These are phyloP conservation scores for Chrysolina haemoptera DNA, from an alignment of 2,888 invertebrate species.

Conservation along the genomic window DNA sequence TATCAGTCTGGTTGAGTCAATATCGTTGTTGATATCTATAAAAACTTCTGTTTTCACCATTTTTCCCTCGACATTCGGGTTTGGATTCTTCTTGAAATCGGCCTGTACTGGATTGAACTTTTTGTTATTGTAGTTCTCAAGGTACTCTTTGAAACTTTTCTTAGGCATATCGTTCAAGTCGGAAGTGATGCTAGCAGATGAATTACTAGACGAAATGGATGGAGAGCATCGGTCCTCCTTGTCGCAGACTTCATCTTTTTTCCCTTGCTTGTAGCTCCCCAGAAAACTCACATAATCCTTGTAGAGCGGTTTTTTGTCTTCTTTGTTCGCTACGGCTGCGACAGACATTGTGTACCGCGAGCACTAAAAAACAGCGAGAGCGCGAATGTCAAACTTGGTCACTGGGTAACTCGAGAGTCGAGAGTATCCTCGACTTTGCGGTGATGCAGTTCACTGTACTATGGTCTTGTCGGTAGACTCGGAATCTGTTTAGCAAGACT, in stretches of 20 bases:
- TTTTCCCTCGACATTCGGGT: slow-evolving; percentile 47
- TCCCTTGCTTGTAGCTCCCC: slow-evolving; percentile 60
- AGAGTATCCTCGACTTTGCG: slow-evolving; percentile 8
- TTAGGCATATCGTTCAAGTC: slow-evolving; percentile 51
- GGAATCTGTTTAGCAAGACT: slow-evolving; percentile 25
- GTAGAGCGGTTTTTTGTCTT: slow-evolving; percentile 56
- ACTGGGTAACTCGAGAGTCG: slow-evolving; percentile 17
- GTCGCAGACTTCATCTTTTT: slow-evolving; percentile 56
- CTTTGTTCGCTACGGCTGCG: slow-evolving; percentile 43
- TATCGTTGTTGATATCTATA: slow-evolving; percentile 58
- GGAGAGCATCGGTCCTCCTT: slow-evolving; percentile 55
- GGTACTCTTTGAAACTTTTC: slow-evolving; percentile 54
- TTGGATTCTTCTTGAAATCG: slow-evolving; percentile 29
- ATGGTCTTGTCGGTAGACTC: slow-evolving; percentile 26
- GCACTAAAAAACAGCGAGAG: slow-evolving; percentile 1
- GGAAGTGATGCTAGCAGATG: slow-evolving; percentile 53
- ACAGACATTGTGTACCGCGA: slow-evolving; percentile 18
- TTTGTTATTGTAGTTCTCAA: slow-evolving; percentile 56
- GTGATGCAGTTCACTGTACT: slow-evolving; percentile 27
- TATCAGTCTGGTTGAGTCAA: slow-evolving; percentile 26
- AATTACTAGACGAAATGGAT: slow-evolving; percentile 51
- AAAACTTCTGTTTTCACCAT: slow-evolving; percentile 63
- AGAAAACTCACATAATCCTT: slow-evolving; percentile 64
- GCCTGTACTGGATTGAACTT: slow-evolving; percentile 58
- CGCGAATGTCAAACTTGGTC: slow-evolving; percentile 17